These are phyloP conservation scores for Elgaria multicarinata DNA, from an alignment of 2,113 vertebrate genomes.

Conservation along the genomic window DNA sequence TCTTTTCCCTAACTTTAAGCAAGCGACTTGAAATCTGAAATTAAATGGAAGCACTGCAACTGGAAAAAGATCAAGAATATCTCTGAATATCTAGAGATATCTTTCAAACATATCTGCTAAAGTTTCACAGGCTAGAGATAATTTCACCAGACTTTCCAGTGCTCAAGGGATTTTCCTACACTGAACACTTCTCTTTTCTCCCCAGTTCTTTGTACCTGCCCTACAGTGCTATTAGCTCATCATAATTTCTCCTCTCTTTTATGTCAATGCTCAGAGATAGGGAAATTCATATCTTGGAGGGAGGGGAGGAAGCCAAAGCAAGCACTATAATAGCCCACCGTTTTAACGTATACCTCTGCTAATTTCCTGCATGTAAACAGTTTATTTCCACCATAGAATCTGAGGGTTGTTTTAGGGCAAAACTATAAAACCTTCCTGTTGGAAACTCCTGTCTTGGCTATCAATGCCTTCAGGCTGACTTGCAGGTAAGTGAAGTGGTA, in stretches of 20 bases:
- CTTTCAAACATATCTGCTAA: conserved; percentile 1
- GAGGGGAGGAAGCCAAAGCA: not conserved
- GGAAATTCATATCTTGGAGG: not conserved
- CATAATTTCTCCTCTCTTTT: not conserved
- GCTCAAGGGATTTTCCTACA: too few species aligned
- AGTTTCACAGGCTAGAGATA: not conserved
- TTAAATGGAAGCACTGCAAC: not conserved
- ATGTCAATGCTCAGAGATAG: not conserved
- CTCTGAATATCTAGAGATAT: not conserved
- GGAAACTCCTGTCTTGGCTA: not conserved
- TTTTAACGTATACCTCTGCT: not conserved
- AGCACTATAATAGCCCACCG: not conserved
- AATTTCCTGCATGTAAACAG: not conserved
- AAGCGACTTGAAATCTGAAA: not conserved
- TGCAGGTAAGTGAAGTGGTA: not conserved
- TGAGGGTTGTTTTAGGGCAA: not conserved
- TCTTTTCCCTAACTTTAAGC: not conserved
- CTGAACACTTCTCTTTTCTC: not conserved
- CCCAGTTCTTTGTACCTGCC: not conserved
- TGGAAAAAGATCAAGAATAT: not conserved
- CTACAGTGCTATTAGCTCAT: not conserved
- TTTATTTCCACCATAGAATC: not conserved
- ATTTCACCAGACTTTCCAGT: not conserved
- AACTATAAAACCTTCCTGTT: not conserved
- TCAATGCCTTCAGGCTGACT: not conserved